Conservation (phyloP, 1,140 invertebrate species). For the Atta texana region DNA sequence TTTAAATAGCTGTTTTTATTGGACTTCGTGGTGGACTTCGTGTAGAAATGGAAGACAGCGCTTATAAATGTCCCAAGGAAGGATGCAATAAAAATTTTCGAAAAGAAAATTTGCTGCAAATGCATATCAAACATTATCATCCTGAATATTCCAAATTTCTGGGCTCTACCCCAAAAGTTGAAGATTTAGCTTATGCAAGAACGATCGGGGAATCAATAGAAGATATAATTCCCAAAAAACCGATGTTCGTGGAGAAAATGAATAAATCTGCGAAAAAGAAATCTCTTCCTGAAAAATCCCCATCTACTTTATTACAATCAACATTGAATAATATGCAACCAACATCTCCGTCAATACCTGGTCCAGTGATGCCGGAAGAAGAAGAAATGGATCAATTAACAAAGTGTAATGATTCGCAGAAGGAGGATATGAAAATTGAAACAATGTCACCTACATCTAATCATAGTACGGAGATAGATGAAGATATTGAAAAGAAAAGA, state of each 20-base stretch:
- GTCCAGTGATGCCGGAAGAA: constrained; percentile 54
- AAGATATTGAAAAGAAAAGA: constrained; percentile 72
- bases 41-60: constrained; percentile 90
- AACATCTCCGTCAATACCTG: constrained; percentile 55
- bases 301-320: constrained; percentile 36
- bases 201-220: constrained; percentile 88
- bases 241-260: constrained; percentile 78
- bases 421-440: constrained; percentile 74
- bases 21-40: constrained; percentile 87
- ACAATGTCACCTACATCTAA: constrained; percentile 75
- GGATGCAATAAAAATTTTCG: constrained; percentile 95
- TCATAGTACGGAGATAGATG: constrained; percentile 75
- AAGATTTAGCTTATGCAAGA: constrained; percentile 93
- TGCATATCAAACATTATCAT: constrained; percentile 97
- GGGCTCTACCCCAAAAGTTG: constrained; percentile 93
- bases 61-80: constrained; percentile 92
- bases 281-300: constrained; percentile 73
- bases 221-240: constrained; percentile 85
- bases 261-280: constrained; percentile 81
- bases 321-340: constrained; percentile 49
- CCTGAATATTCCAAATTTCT: constrained; percentile 91
- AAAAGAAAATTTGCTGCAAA: constrained; percentile 94
- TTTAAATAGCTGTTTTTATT: constrained; percentile 87
- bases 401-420: constrained; percentile 60
- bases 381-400: constrained; percentile 67